These are phyloP conservation scores for Oligia fasciuncula DNA, from an alignment of 2,888 invertebrate genomes.

Conservation along the genomic window DNA sequence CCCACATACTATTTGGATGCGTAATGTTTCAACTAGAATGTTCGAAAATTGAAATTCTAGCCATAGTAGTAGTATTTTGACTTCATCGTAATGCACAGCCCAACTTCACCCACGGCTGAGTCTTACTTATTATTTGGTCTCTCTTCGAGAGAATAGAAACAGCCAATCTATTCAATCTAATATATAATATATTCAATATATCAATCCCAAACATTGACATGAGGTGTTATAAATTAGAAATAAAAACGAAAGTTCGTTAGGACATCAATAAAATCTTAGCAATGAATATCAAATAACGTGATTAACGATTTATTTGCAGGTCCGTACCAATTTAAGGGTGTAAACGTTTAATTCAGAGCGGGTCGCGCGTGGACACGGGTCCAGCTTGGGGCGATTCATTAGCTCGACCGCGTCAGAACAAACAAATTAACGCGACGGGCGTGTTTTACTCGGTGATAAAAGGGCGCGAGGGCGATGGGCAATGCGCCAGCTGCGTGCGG, in stretches of 20 bases:
- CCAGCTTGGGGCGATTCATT: conserved; percentile 88
- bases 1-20: not conserved
- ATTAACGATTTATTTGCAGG: conserved; percentile 87
- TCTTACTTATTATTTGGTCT: no score
- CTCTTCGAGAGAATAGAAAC: not conserved
- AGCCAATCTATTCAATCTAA: not conserved
- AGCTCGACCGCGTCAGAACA: conserved; percentile 87
- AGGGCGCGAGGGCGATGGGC: conserved; percentile 86
- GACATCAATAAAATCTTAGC: conserved; percentile 67
- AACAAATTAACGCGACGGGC: conserved; percentile 89
- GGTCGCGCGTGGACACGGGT: conserved; percentile 85
- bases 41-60: not conserved
- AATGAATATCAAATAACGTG: conserved; percentile 75
- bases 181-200: no score
- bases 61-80: not conserved
- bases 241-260: conserved; percentile 46
- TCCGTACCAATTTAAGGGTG: conserved; percentile 84
- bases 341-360: conserved; percentile 85
- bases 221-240: conserved; percentile 1
- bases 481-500: conserved; percentile 86
- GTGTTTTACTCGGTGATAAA: conserved; percentile 88
- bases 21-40: not conserved
- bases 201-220: not conserved
- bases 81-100: not conserved
- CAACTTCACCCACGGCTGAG: not conserved